phyloP scores from a whole-genome alignment of 2,888 invertebrate genomes.

The Cheilosia variabilis region DNA sequence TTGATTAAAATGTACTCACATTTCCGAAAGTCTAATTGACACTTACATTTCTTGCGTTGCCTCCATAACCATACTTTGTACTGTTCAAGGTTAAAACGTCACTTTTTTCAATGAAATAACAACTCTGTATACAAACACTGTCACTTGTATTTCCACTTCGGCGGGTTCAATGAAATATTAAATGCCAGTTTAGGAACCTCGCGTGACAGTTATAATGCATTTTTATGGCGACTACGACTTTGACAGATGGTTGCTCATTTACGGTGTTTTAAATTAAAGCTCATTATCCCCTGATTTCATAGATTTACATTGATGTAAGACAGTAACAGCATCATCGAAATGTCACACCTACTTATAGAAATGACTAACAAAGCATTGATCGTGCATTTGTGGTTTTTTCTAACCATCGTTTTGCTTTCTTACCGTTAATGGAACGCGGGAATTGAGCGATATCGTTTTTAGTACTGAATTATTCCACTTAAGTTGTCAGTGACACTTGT shows the following conservation, averaged over 20 bases:
- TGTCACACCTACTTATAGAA: too few species aligned
- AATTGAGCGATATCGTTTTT: too few species aligned
- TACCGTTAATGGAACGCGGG: too few species aligned
- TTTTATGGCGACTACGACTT: slow-evolving; percentile 2
- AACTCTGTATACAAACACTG: background rate
- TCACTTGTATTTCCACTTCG: background rate
- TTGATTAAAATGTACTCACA: background rate
- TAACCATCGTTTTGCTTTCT: too few species aligned
- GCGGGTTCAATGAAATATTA: slow-evolving; percentile 15
- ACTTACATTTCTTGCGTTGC: background rate
- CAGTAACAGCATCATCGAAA: too few species aligned
- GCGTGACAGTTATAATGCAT: slow-evolving; percentile 33
- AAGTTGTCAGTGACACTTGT: too few species aligned
- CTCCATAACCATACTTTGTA: background rate
- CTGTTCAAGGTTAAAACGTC: slow-evolving; percentile 5
- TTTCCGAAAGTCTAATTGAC: background rate
- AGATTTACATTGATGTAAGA: background rate
- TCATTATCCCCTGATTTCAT: background rate
- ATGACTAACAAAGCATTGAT: too few species aligned
- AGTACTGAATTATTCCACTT: too few species aligned
- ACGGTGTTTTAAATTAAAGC: background rate
- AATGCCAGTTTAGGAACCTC: slow-evolving; percentile 2
- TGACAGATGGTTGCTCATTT: slow-evolving; percentile 6
- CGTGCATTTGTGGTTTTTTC: too few species aligned
- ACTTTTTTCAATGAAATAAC: background rate